Base-by-base conservation (phyloP, 2,888 invertebrate species). In the Ennomos quercinarius region DNA sequence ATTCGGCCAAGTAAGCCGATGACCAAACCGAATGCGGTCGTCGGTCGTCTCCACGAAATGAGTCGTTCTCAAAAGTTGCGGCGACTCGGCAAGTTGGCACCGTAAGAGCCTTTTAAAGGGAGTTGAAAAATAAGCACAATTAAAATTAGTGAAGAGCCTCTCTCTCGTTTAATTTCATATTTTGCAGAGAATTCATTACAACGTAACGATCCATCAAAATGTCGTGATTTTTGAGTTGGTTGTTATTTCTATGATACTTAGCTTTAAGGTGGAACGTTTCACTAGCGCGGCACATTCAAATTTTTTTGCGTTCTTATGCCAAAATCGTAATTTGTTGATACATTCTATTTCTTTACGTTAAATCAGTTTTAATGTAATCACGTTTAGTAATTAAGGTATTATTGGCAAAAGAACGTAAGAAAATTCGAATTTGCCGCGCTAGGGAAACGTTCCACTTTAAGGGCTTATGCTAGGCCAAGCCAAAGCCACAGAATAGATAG, bases 91-190 rank as follows among this genome's bases (percentile, higher is more conserved):
- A 56, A 36, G n/a, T 17, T 3, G 3, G 17, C 17, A 17, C 17
- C 56, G 27, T 27, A 46, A 58, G 57, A 47, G 57, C 17, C 50
- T 55, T 61, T 53, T 37, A 35, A 50, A 63, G 51, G 50, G 58
- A 60, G 57, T 58, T 63, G 44, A 66, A 63, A 66, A 66, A 68
- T 66, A 66, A 65, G 66, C 60, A 61, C 60, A 58, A 63, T 63
- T 66, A 47, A 44, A 59, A 63, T 66, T 57, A 66, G 48, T 50
- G 54, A 63, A 48, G 50, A 45, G 52, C 41, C 44, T 36, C 58
- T 63, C 44, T 36, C 44, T 36, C 58, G 61, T 44, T 63, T 68
- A 61, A 64, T 66, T 64, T 53, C 39, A 47, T 47, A 39, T 36
- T 54, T 46, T 56, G 51, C 53, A 43, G 36, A 9, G 12, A 27